Evolutionary conservation across 1,140 invertebrate species (phyloP).

Genomic region (Pentalonia nigronervosa): DNA sequence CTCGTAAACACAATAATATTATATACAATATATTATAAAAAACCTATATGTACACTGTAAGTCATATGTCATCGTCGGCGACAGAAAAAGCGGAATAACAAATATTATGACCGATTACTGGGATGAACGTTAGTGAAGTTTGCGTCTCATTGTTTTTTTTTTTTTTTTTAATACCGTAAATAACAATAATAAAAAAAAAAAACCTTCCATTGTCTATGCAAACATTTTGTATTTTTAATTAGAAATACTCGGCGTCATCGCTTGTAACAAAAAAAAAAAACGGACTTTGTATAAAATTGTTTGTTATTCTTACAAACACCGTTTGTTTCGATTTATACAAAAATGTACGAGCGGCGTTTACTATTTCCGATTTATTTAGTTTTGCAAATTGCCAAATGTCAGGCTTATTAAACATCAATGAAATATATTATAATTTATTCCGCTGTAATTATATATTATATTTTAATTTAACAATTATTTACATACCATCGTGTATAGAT

Average conservation of each 20-base stretch:
- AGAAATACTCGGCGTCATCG: background rate
- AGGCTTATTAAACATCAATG: background rate
- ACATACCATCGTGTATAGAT: background rate
- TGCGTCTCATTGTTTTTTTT: background rate
- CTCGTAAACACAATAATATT: background rate
- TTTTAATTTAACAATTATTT: background rate
- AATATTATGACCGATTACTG: background rate
- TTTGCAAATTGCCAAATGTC: background rate
- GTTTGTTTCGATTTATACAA: background rate
- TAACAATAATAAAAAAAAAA: background rate
- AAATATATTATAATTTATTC: no score
- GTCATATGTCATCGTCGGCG: background rate
- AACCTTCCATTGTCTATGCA: background rate
- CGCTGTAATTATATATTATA: no score
- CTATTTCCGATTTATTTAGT: background rate
- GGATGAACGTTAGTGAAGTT: background rate
- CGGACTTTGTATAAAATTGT: background rate
- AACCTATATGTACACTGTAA: background rate
- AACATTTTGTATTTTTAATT: constrained; percentile 16
- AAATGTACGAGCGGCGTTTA: background rate
- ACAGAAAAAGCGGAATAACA: background rate
- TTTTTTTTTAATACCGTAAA: background rate
- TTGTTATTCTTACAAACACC: background rate
- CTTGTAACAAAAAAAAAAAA: background rate
- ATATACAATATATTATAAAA: background rate